A percentile compares a stretch with the other conserved stretches of the same genome.
Conservation (phyloP, 2,797 vertebrate species). For the Perodicticus potto region DNA sequence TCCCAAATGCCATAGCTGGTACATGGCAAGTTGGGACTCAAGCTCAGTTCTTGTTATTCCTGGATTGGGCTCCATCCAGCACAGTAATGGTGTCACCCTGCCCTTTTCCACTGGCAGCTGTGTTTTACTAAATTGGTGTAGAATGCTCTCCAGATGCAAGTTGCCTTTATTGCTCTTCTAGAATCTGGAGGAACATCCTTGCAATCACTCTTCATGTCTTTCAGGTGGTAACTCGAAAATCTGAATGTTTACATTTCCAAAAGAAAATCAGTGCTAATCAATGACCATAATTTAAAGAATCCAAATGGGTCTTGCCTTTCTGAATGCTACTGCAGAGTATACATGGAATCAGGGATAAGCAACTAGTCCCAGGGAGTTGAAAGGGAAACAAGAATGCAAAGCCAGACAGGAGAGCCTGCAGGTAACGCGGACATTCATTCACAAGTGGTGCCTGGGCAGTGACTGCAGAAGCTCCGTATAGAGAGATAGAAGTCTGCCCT, state of each 20-base stretch:
- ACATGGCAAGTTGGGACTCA: neutral
- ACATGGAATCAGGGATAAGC: neutral
- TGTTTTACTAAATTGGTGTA: neutral
- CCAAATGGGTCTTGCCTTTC: neutral
- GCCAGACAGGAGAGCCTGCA: neutral
- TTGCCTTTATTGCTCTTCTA: neutral
- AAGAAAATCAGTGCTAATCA: neutral
- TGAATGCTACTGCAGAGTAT: neutral
- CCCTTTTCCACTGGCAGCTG: neutral
- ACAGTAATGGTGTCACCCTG: neutral
- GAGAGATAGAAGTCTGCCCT: neutral
- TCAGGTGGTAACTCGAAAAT: neutral
- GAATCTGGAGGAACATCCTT: neutral
- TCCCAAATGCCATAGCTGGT: neutral
- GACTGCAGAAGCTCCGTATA: neutral
- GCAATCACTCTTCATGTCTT: neutral
- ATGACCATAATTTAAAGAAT: neutral
- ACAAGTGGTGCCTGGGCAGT: neutral
- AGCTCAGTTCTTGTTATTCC: neutral
- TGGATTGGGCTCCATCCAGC: neutral
- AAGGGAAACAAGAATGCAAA: neutral
- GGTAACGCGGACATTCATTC: neutral
- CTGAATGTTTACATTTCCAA: neutral
- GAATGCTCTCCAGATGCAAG: neutral
- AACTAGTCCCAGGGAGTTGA: neutral